phyloP scores from a whole-genome alignment of 2,113 vertebrate species.

The Hucho hucho region DNA sequence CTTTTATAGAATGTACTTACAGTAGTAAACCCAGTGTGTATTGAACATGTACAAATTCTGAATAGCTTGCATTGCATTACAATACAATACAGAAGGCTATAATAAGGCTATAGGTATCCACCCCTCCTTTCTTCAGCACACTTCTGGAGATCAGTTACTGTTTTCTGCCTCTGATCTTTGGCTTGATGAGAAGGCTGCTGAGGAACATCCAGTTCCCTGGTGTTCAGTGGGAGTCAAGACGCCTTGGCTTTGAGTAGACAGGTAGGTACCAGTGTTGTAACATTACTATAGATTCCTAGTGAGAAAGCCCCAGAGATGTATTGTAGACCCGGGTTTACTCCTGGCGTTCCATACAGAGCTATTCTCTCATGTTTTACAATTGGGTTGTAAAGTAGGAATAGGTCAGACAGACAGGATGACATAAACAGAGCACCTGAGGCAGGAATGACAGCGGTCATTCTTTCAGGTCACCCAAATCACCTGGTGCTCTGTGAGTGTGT shows the following conservation, averaged over 20 bases:
- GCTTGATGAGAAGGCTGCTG: neutral
- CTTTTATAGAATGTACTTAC: too few species aligned
- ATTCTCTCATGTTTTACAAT: neutral
- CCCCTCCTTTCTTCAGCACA: neutral
- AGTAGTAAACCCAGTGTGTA: too few species aligned
- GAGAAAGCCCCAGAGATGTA: neutral
- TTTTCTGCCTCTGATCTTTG: neutral
- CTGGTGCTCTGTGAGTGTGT: neutral
- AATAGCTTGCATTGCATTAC: neutral
- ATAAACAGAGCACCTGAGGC: neutral
- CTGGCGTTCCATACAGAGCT: neutral
- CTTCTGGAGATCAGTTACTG: too few species aligned
- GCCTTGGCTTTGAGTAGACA: neutral
- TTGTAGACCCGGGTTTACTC: neutral
- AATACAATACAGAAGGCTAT: too few species aligned
- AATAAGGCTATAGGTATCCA: too few species aligned
- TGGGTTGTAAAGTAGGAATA: neutral
- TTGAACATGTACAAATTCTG: neutral
- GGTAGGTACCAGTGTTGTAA: neutral
- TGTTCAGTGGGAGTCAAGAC: neutral
- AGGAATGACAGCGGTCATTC: neutral
- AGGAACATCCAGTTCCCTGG: neutral
- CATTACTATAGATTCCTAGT: neutral
- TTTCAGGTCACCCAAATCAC: neutral
- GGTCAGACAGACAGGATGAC: neutral